A percentile compares a stretch with the other conserved stretches of the same genome.
Evolutionary conservation across 2,888 invertebrate species (phyloP).

Genomic region (Latrodectus hesperus): DNA sequence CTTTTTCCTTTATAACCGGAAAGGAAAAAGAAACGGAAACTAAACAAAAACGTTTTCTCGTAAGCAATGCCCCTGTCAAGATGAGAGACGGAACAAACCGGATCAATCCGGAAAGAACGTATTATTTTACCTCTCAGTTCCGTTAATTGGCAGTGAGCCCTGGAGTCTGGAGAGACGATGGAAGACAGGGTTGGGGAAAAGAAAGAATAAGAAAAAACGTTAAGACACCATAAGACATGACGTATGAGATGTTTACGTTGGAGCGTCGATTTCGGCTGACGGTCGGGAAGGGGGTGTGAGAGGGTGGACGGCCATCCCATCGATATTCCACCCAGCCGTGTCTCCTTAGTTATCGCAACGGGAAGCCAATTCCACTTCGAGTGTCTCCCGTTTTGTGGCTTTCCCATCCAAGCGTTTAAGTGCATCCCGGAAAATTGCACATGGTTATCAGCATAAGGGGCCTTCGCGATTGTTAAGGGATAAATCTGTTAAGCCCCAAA

Average conservation of each 20-base stretch:
- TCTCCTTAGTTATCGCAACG: conserved; percentile 22
- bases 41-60: conserved; percentile 37
- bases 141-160: conserved; percentile 49
- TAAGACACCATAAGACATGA: conserved; percentile 46
- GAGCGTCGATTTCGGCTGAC: conserved; percentile 10
- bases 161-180: neutral
- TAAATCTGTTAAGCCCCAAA: no score
- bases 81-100: conserved; percentile 37
- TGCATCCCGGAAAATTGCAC: neutral
- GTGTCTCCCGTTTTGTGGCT: neutral
- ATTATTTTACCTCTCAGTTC: conserved; percentile 54
- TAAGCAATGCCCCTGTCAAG: conserved; percentile 12
- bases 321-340: conserved; percentile 34
- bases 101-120: conserved; percentile 51
- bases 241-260: conserved; percentile 59
- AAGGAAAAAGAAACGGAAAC: no score
- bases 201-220: conserved; percentile 26
- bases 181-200: conserved; percentile 20
- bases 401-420: conserved; percentile 6
- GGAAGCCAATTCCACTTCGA: conserved; percentile 24
- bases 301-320: conserved; percentile 9
- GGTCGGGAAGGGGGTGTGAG: conserved; percentile 18
- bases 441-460: neutral
- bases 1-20: no score
- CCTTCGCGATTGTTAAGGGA: neutral